phyloP scores from a whole-genome alignment of 92 coral and sea anemone species.

The Actinernus sp. region DNA sequence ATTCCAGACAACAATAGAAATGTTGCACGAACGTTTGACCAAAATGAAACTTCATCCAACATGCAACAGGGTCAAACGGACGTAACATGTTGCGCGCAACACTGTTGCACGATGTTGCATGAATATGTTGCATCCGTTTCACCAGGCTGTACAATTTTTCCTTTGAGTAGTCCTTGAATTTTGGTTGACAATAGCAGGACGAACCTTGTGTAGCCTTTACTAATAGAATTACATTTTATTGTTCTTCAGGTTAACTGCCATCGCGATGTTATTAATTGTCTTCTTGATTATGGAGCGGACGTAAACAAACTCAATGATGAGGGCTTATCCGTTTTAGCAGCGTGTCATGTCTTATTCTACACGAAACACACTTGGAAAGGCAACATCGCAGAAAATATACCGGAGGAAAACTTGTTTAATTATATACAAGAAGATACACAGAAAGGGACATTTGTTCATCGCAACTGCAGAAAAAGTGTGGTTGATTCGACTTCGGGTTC shows the following conservation, averaged over 20 bases:
- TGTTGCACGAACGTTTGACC: too few relatives aligned
- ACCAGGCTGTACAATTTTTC: too few relatives aligned
- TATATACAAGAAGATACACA: conserved; percentile 81
- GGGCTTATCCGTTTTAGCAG: conserved; percentile 95
- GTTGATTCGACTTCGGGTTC: conserved; percentile 9
- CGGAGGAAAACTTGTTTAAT: conserved; percentile 85
- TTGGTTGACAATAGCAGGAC: too few relatives aligned
- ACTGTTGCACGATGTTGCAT: too few relatives aligned
- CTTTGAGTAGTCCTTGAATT: too few relatives aligned
- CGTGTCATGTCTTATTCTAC: conserved; percentile 97
- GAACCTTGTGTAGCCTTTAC: too few relatives aligned
- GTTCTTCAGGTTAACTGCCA: conserved; percentile 90
- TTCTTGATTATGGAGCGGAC: conserved; percentile 96
- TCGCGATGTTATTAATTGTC: conserved; percentile 90
- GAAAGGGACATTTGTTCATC: conserved; percentile 85
- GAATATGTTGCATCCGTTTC: too few relatives aligned
- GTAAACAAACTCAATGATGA: conserved; percentile 96
- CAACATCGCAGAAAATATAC: conserved; percentile 91
- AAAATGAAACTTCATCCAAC: too few relatives aligned
- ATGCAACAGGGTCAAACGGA: too few relatives aligned
- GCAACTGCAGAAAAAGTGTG: conserved; percentile 57
- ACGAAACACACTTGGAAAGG: conserved; percentile 99
- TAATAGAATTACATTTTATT: not conserved
- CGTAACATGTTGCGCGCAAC: too few relatives aligned
- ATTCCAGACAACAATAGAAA: too few relatives aligned